phyloP scores from a whole-genome alignment of 2,113 vertebrate species.

The Paradoxurus hermaphroditus region DNA sequence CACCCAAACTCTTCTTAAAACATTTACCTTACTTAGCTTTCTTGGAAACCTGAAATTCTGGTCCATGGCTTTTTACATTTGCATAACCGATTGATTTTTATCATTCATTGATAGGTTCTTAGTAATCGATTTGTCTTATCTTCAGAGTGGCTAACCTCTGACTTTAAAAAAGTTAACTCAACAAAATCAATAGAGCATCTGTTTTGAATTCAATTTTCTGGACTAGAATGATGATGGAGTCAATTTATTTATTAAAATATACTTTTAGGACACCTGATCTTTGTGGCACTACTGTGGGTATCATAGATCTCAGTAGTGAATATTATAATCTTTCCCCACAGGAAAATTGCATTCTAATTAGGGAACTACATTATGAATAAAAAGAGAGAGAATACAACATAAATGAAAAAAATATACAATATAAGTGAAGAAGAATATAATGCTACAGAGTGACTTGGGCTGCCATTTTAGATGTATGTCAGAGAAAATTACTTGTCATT shows the following conservation, averaged over 20 bases:
- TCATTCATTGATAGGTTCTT: not conserved
- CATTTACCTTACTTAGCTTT: not conserved
- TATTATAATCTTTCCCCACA: not conserved
- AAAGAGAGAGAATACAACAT: not conserved
- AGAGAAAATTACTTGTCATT: not conserved
- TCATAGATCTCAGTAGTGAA: not conserved
- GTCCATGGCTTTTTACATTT: not conserved
- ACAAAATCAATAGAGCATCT: not conserved
- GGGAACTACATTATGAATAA: not conserved
- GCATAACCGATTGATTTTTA: not conserved
- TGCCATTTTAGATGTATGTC: not conserved
- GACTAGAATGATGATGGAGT: not conserved
- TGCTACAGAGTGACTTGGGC: not conserved
- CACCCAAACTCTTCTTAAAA: not conserved
- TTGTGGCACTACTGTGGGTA: not conserved
- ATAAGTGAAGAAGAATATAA: not conserved
- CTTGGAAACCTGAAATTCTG: not conserved
- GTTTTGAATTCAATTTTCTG: conserved; percentile 10
- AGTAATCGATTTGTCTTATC: not conserved
- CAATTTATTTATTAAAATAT: not conserved
- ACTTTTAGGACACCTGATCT: not conserved
- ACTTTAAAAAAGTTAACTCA: not conserved
- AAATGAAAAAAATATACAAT: not conserved
- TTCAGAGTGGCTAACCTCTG: not conserved
- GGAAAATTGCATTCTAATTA: not conserved